These are phyloP conservation scores for Lates japonicus DNA, from an alignment of 2,797 vertebrate species.

Conservation along the genomic window DNA sequence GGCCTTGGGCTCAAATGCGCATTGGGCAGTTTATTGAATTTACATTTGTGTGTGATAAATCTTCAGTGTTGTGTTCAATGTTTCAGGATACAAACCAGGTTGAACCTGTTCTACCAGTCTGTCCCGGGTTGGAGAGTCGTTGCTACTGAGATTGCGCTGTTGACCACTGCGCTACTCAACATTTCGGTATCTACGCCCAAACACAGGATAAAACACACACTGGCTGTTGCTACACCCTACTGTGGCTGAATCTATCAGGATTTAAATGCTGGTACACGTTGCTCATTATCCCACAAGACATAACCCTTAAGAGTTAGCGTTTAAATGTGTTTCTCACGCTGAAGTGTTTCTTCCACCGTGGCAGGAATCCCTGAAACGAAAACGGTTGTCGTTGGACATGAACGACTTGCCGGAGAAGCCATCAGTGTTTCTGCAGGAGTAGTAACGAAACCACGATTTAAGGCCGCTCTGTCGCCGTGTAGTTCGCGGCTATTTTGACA, in stretches of 20 bases:
- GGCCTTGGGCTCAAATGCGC: not conserved
- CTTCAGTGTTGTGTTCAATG: not conserved
- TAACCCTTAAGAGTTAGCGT: not conserved
- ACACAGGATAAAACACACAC: slow-evolving; percentile 27
- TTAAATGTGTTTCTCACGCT: not conserved
- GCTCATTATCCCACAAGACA: not conserved
- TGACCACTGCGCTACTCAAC: slow-evolving; percentile 57
- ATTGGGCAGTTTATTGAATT: no score
- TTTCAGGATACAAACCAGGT: slow-evolving; percentile 46
- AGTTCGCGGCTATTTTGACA: not conserved
- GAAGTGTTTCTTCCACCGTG: not conserved
- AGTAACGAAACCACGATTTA: not conserved
- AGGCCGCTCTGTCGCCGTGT: not conserved
- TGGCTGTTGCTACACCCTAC: slow-evolving; percentile 1
- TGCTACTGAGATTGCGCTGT: slow-evolving; percentile 56
- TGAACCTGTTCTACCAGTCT: slow-evolving; percentile 61
- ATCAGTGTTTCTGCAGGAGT: slow-evolving; percentile 8
- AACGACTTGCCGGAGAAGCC: slow-evolving; percentile 17
- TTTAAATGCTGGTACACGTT: accelerated
- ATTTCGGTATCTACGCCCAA: slow-evolving; percentile 60
- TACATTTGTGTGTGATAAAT: no score
- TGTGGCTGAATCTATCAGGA: not conserved
- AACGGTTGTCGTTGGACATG: slow-evolving; percentile 36
- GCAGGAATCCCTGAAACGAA: not conserved
- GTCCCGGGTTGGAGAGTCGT: slow-evolving; percentile 6